Evolutionary conservation across 2,888 invertebrate species (phyloP), one percentile per base, ranked within the genome.

Genomic region (Merodon equestris): DNA sequence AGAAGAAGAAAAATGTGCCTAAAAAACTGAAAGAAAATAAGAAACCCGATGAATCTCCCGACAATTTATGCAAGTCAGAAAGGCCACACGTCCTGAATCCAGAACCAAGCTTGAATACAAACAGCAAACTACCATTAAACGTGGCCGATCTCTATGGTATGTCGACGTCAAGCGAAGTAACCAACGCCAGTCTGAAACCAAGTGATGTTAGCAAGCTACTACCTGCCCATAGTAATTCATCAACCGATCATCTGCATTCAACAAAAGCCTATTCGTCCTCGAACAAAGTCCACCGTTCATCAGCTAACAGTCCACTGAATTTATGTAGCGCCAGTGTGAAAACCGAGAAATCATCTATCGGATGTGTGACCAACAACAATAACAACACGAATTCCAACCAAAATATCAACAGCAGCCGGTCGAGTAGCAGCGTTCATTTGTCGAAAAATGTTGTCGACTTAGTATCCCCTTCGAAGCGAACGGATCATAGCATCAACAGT

Each of bases 401-500:
- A 81, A 56, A 77, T 47, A 58, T 71, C 61, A 82, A 68, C 47
- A 81, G 40, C 57, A 63, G 50, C 57, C 48, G 70, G 70, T 74
- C 73, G 13, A 58, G 50, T 48, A 58, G 71, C 53, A 79, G 34
- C 68, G 70, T 63, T 70, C 76, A 79, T 75, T 81, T 51, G 18
- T 64, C 68, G 12, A 79, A 74, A 47, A 70, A 54, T 45, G 50
- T 51, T 18, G 60, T 83, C 38, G 86, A 86, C 58, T 72, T 86
- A 72, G 83, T 84, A 1, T 85, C 87, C 47, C 84, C 86, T 13
- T 82, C 82, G 36, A 86, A 86, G 71, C 84, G 85, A 68, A 83
- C 86, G 57, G 89, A 88, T 83, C 88, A 88, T 70, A 88, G 87
- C 83, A 87, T 87, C 60, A 85, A 85, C 71, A 87, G 83, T 66